These are phyloP conservation scores for Lathamus discolor DNA, from an alignment of 2,113 vertebrate genomes.

Conservation along the genomic window DNA sequence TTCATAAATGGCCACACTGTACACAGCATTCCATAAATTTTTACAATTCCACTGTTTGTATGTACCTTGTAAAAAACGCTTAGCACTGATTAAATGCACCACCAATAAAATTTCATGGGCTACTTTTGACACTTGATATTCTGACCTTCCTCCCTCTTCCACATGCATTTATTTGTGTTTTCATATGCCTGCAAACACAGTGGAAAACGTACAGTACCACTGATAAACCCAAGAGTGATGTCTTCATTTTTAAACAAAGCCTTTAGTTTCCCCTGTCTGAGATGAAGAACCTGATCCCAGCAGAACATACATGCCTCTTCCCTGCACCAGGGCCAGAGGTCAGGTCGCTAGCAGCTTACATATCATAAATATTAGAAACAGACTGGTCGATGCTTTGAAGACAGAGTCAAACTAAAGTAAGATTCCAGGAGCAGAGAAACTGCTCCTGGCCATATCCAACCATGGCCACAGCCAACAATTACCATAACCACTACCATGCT, in stretches of 20 bases:
- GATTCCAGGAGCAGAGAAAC: constrained; percentile 20
- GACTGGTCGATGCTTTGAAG: constrained; percentile 67
- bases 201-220: not conserved
- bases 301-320: not conserved
- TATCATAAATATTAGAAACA: constrained; percentile 75
- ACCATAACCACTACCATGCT: not conserved
- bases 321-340: not conserved
- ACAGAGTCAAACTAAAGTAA: constrained; percentile 73
- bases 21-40: constrained; percentile 69
- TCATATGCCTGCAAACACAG: not conserved
- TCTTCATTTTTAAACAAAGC: constrained; percentile 39
- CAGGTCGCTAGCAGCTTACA: constrained; percentile 27
- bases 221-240: not conserved
- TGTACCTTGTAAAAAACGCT: constrained; percentile 87
- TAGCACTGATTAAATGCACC: constrained; percentile 86
- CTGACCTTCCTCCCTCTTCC: constrained; percentile 50
- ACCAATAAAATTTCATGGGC: constrained; percentile 79
- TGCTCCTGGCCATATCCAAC: not conserved
- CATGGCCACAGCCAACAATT: not conserved
- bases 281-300: not conserved
- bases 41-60: constrained; percentile 79
- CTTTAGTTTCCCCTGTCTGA: not conserved
- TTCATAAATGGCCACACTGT: constrained; percentile 58
- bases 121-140: constrained; percentile 61
- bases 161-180: constrained; percentile 27